A percentile compares a stretch with the other conserved stretches of the same genome.
These are phyloP conservation scores for Dinoponera quadriceps DNA, from an alignment of 1,140 invertebrate genomes.

Conservation along the genomic window DNA sequence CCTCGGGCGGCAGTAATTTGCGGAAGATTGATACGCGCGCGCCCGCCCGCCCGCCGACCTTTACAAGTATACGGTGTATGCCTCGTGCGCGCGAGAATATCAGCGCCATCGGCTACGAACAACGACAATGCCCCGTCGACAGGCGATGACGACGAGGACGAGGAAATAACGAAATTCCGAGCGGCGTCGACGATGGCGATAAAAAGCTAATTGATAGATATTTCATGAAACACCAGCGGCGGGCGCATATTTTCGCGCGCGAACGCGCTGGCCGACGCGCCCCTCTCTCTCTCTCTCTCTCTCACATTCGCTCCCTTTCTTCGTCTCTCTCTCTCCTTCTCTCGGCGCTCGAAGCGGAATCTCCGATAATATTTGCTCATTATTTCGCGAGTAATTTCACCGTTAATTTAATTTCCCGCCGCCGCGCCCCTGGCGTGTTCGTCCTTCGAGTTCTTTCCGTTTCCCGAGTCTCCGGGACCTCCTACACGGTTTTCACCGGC, in stretches of 20 bases:
- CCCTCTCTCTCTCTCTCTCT: too few species aligned
- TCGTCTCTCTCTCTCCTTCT: too few species aligned
- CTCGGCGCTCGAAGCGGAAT: slow-evolving; percentile 21
- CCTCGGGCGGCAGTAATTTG: slow-evolving; percentile 54
- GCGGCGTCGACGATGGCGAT: not conserved
- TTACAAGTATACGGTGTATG: slow-evolving; percentile 16
- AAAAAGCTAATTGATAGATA: slow-evolving; percentile 53
- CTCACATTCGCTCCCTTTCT: too few species aligned
- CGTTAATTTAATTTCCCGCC: slow-evolving; percentile 50
- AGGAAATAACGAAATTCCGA: slow-evolving; percentile 33
- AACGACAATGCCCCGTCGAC: not conserved
- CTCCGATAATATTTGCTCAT: slow-evolving; percentile 56
- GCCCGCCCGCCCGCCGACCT: not conserved
- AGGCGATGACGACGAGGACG: not conserved
- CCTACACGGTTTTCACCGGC: not conserved
- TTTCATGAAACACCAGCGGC: slow-evolving; percentile 19
- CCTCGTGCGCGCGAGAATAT: slow-evolving; percentile 30
- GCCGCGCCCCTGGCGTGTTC: too few species aligned
- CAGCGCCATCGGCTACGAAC: slow-evolving; percentile 5
- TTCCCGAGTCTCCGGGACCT: slow-evolving; percentile 18
- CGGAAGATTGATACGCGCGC: slow-evolving; percentile 54
- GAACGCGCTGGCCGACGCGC: not conserved
- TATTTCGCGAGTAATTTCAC: slow-evolving; percentile 50
- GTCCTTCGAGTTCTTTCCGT: slow-evolving; percentile 20
- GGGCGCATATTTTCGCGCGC: slow-evolving; percentile 22